Evolutionary conservation across 1,140 invertebrate species (phyloP).

Genomic region (Brachystomella parvula): DNA sequence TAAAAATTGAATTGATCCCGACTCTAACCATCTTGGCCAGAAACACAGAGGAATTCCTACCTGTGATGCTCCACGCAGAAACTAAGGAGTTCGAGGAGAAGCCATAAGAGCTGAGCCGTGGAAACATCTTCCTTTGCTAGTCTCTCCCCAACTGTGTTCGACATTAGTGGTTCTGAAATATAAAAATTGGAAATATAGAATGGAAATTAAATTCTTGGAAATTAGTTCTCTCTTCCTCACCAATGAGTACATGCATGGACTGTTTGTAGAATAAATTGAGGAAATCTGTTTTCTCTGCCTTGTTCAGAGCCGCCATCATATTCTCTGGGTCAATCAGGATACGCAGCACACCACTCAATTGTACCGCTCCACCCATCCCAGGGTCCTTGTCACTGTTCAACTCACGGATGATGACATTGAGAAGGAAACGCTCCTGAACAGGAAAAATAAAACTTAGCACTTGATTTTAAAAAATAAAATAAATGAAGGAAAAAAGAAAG

Average conservation of each 20-base stretch:
- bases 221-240: conserved; percentile 46
- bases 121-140: conserved; percentile 88
- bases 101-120: conserved; percentile 85
- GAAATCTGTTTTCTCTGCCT: conserved; percentile 96
- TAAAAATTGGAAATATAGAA: conserved; percentile 17
- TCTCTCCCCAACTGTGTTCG: conserved; percentile 78
- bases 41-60: too few relatives aligned
- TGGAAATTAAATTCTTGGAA: neutral
- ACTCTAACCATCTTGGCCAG: too few relatives aligned
- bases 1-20: too few relatives aligned
- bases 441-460: conserved; percentile 29
- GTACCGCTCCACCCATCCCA: conserved; percentile 91
- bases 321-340: conserved; percentile 96
- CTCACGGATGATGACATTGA: conserved; percentile 97
- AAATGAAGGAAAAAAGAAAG: conserved; percentile 14
- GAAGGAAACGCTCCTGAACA: conserved; percentile 76
- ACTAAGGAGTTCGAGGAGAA: conserved; percentile 91
- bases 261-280: conserved; percentile 98
- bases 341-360: conserved; percentile 86
- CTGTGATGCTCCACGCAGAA: conserved; percentile 99
- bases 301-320: conserved; percentile 88
- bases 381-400: conserved; percentile 77
- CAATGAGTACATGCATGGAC: conserved; percentile 89
- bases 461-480: neutral
- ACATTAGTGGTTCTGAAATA: conserved; percentile 68